These are phyloP conservation scores for Turritopsis rubra DNA, from an alignment of 30 jellyfish, hydroid and myxozoan genomes.

Conservation along the genomic window DNA sequence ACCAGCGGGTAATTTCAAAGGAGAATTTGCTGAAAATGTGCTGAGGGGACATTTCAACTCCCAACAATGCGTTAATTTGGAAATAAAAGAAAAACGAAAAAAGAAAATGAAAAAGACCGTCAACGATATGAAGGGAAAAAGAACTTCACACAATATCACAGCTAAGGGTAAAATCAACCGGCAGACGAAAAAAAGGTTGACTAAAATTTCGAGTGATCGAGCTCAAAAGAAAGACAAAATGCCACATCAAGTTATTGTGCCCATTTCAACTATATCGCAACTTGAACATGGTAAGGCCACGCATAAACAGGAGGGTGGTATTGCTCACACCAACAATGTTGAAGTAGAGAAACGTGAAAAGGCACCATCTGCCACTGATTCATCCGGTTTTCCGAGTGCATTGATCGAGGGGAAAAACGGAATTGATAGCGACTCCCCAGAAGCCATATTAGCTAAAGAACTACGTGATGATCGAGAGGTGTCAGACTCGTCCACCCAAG, in stretches of 20 bases:
- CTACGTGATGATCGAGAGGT: neutral
- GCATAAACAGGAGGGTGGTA: neutral
- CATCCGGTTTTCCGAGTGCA: neutral
- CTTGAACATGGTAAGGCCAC: neutral
- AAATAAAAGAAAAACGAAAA: neutral
- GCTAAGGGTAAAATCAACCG: constrained; percentile 17
- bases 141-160: neutral
- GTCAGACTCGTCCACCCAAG: neutral
- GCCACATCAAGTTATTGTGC: neutral
- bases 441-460: neutral
- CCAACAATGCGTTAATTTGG: constrained; percentile 35
- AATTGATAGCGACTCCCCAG: neutral
- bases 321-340: neutral
- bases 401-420: neutral
- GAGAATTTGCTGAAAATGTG: constrained; percentile 74
- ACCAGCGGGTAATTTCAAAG: constrained; percentile 89
- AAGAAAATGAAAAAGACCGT: neutral
- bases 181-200: neutral
- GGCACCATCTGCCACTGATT: neutral
- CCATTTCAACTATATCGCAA: neutral
- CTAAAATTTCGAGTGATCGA: neutral
- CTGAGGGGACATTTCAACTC: constrained; percentile 59
- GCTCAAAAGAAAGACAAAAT: constrained; percentile 7
- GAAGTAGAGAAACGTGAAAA: neutral
- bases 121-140: too few relatives aligned